phyloP scores from a whole-genome alignment of 2,888 invertebrate genomes.

The Euclidia mi region DNA sequence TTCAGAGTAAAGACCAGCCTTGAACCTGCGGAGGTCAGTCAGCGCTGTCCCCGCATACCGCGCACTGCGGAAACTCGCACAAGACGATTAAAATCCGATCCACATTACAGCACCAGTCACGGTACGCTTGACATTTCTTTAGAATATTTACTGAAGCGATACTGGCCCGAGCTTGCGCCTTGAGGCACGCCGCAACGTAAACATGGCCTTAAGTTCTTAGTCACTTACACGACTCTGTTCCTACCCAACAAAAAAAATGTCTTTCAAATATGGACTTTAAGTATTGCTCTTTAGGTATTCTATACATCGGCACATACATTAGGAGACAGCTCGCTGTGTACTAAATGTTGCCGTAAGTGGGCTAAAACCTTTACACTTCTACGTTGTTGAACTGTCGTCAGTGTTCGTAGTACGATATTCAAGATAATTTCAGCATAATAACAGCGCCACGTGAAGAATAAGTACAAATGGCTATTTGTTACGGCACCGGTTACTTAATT shows the following conservation, averaged over 20 bases:
- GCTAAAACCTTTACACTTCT: too few relatives aligned
- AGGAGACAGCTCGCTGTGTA: too few relatives aligned
- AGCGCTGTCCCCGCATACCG: constrained; percentile 34
- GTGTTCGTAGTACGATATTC: too few relatives aligned
- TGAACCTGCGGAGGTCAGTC: constrained; percentile 50
- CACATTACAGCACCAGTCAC: neutral
- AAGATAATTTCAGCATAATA: too few relatives aligned
- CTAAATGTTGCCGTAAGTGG: too few relatives aligned
- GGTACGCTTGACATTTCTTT: neutral
- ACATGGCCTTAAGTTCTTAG: too few relatives aligned
- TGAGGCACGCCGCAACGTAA: neutral
- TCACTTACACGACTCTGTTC: too few relatives aligned
- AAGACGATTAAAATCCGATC: constrained; percentile 14
- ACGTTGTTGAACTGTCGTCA: too few relatives aligned
- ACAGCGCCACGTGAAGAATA: neutral
- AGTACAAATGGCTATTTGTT: neutral
- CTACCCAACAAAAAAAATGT: too few relatives aligned
- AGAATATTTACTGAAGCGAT: neutral
- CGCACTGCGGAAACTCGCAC: constrained; percentile 43
- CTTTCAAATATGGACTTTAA: too few relatives aligned
- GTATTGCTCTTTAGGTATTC: too few relatives aligned
- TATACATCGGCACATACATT: too few relatives aligned
- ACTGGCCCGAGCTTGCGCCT: constrained; percentile 1
- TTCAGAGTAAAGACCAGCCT: constrained; percentile 37
- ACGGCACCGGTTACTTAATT: neutral